phyloP scores from a whole-genome alignment of 1,140 invertebrate species.

The Daktulosphaira vitifoliae region DNA sequence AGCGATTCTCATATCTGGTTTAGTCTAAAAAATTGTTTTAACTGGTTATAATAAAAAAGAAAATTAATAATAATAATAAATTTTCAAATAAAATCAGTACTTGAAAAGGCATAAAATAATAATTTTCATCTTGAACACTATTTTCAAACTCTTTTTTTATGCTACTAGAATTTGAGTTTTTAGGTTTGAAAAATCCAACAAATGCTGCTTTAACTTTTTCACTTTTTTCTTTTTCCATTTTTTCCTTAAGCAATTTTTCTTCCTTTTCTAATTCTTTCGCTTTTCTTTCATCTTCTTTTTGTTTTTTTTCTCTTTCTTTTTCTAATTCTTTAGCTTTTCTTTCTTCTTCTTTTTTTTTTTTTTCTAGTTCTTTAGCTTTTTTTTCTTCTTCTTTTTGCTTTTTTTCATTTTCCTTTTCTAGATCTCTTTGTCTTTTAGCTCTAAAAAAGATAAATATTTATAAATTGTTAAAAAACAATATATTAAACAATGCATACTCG shows the following conservation, averaged over 20 bases:
- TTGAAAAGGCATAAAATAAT: slow-evolving; percentile 34
- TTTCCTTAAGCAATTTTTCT: slow-evolving; percentile 30
- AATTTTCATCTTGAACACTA: background rate
- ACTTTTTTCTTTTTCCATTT: slow-evolving; percentile 12
- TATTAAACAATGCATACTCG: slow-evolving; percentile 4
- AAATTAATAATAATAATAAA: background rate
- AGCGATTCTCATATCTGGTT: slow-evolving; percentile 80
- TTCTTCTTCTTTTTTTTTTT: slow-evolving; percentile 9
- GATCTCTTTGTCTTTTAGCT: slow-evolving; percentile 21
- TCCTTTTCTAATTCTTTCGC: slow-evolving; percentile 28
- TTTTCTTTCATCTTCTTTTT: slow-evolving; percentile 33
- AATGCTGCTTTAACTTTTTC: slow-evolving; percentile 32
- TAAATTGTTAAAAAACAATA: background rate
- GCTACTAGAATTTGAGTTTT: background rate
- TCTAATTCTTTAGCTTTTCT: slow-evolving; percentile 1
- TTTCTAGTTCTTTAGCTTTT: slow-evolving; percentile 22
- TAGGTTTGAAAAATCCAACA: slow-evolving; percentile 32
- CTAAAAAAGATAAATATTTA: too few relatives aligned
- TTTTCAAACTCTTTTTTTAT: slow-evolving; percentile 2
- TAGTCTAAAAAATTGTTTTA: slow-evolving; percentile 55
- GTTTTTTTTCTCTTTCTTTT: slow-evolving; percentile 30
- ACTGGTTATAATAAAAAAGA: background rate
- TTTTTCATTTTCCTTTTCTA: slow-evolving; percentile 41
- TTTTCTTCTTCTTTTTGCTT: slow-evolving; percentile 42
- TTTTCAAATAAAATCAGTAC: slow-evolving; percentile 9